Evolutionary conservation across 2,888 invertebrate species (phyloP), one percentile per base, ranked within the genome.

Genomic region (Volucella bombylans): DNA sequence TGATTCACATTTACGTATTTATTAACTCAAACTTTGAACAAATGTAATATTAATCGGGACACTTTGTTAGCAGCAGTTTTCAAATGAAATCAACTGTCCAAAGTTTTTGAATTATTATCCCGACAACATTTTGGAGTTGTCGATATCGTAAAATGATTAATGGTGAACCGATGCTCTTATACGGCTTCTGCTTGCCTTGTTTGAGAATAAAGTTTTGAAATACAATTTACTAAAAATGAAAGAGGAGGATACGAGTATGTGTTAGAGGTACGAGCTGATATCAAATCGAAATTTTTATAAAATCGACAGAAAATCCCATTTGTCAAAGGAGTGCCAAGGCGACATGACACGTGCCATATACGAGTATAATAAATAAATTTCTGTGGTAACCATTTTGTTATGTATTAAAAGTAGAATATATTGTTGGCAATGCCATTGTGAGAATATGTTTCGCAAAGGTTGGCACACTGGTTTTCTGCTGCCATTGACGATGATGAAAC

Each of bases 101-200:
- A 68, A 68, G 45, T 68, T 68, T 68, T 45, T 55, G 55, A 68
- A 45, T 68, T 55, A 68, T 45, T 55, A 31, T 55, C 68, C 54
- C 1, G 6, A 31, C 31, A 31, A 6, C 18, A 23, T 23, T 10
- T 0, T 65, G 41, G 52, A 52, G 6, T 41, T 50, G 50, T n/a
- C 18, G 52, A 65, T 52, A 18, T 18, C 15, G 8, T 52, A 8
- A 54, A 43, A 67, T 67, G 67, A 67, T 67, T 67, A 54, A 67
- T 67, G 67, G n/a, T 52, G 43, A 54, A 43, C 67, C 43, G 31
- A 45, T 54, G 43, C 52, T 14, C 14, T 14, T 38, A 11, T 12
- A 55, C n/a, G 38, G n/a, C 14, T 57, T 45, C n/a, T 45, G 11
- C 12, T 45, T 45, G 11, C n/a, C 45, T 61, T 45, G 41, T 31